A percentile compares a stretch with the other conserved stretches of the same genome.
Evolutionary conservation across 1,140 invertebrate genomes (phyloP).

Genomic region (Drosophila kepulauana): DNA sequence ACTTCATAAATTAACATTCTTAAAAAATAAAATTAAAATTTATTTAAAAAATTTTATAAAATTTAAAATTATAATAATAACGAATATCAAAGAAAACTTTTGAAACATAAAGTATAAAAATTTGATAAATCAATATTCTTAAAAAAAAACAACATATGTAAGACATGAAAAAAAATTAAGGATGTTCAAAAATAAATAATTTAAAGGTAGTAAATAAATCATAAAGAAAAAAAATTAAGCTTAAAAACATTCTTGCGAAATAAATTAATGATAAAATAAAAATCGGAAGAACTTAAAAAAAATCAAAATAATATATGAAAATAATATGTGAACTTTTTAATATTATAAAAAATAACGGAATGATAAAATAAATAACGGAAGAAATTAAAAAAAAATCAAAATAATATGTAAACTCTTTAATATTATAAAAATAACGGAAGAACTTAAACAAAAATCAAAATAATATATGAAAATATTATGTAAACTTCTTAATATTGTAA

Average conservation of each 20-base stretch:
- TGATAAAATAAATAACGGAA: no score
- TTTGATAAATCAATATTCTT: not conserved
- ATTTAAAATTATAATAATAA: no score
- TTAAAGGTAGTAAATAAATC: not conserved
- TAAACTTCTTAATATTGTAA: no score
- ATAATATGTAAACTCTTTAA: no score
- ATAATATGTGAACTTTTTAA: no score
- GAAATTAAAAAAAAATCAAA: not conserved
- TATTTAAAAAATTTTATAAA: not conserved
- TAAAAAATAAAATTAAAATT: not conserved
- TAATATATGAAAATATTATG: no score
- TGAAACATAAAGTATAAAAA: not conserved
- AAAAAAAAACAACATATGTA: not conserved
- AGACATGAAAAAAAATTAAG: not conserved
- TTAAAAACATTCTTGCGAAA: not conserved
- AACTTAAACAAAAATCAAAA: no score
- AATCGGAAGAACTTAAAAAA: not conserved
- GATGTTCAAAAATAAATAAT: not conserved
- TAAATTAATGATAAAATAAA: not conserved
- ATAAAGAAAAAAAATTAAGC: not conserved
- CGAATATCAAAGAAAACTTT: not conserved
- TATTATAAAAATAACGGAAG: no score
- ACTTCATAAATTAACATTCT: not conserved
- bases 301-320: not conserved
- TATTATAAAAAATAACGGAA: not conserved